phyloP scores from a whole-genome alignment of 1,140 invertebrate genomes.

The Tetragonula clypearis region DNA sequence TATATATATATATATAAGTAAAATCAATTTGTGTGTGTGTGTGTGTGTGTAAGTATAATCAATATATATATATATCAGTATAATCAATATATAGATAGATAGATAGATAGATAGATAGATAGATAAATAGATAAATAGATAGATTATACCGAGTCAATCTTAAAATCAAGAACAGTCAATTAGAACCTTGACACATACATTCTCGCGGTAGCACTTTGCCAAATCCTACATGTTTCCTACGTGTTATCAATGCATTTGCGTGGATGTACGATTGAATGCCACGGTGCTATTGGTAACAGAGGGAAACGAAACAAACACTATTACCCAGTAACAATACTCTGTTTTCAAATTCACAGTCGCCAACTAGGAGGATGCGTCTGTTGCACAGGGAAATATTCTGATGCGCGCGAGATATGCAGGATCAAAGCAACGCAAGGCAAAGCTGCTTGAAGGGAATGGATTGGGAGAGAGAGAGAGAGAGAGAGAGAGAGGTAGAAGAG shows the following conservation, averaged over 20 bases:
- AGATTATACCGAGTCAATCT: too few relatives aligned
- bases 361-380: conserved; percentile 13
- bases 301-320: conserved; percentile 43
- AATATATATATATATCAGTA: too few relatives aligned
- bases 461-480: conserved; percentile 12
- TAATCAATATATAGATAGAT: too few relatives aligned
- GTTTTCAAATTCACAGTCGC: conserved; percentile 46
- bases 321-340: conserved; percentile 28
- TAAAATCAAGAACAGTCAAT: too few relatives aligned
- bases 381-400: conserved; percentile 36
- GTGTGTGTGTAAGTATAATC: too few relatives aligned
- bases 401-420: conserved; percentile 33
- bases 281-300: conserved; percentile 28
- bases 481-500: too few relatives aligned
- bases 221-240: conserved; percentile 3
- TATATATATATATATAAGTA: too few relatives aligned
- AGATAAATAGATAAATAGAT: too few relatives aligned
- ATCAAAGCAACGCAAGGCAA: conserved; percentile 38
- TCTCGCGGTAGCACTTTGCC: background rate
- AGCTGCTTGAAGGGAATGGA: conserved; percentile 21
- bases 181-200: too few relatives aligned
- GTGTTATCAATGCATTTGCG: background rate
- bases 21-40: too few relatives aligned
- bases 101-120: too few relatives aligned
- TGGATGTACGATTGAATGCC: background rate